phyloP scores from a whole-genome alignment of 2,797 vertebrate genomes.

The Gorsachius magnificus region DNA sequence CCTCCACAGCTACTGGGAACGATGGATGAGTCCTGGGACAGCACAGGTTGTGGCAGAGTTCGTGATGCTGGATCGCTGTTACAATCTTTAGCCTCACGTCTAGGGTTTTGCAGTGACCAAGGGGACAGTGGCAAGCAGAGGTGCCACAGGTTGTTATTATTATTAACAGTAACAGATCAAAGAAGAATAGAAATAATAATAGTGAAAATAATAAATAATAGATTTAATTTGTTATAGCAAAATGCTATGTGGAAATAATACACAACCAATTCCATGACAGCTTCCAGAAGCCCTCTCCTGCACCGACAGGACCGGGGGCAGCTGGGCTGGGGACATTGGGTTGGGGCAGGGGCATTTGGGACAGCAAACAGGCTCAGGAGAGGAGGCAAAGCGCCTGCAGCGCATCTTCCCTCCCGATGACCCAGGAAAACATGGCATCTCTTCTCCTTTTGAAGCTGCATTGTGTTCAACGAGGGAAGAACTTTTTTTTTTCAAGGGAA shows the following conservation, averaged over 20 bases:
- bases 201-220: neutral
- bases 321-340: neutral
- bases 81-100: neutral
- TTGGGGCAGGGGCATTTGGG: neutral
- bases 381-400: neutral
- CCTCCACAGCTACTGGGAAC: neutral
- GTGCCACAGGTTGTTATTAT: neutral
- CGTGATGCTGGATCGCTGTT: neutral
- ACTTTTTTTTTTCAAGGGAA: neutral
- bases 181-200: neutral
- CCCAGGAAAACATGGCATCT: neutral
- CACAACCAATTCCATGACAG: neutral
- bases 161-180: neutral
- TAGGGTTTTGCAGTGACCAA: neutral
- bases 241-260: neutral
- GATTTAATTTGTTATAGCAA: neutral
- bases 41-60: neutral
- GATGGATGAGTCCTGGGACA: neutral
- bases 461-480: neutral
- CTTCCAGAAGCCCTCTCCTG: neutral
- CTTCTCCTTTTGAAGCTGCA: neutral
- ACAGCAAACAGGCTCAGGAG: neutral
- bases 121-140: neutral
- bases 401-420: fast-evolving
- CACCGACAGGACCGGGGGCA: neutral